Evolutionary conservation across 2,797 vertebrate species (phyloP).

Genomic region (Malurus leucopterus): DNA sequence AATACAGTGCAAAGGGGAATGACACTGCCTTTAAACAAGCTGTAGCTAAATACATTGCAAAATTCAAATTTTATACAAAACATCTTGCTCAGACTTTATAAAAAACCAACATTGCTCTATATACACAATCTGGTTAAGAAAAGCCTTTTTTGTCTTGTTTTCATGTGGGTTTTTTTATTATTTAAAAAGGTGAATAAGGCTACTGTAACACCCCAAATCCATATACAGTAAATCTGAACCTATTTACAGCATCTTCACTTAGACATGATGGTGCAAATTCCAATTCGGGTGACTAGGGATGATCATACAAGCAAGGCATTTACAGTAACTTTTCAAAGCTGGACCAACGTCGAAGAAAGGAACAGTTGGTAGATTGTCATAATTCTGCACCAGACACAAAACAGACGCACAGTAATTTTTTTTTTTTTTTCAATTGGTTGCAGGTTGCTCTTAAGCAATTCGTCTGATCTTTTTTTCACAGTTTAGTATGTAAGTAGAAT

Average conservation of each 20-base stretch:
- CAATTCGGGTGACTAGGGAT: slow-evolving; percentile 88
- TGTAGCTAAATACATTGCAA: slow-evolving; percentile 99
- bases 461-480: slow-evolving; percentile 80
- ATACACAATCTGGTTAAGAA: slow-evolving; percentile 99
- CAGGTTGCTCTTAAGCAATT: slow-evolving; percentile 77
- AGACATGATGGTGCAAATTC: slow-evolving; percentile 92
- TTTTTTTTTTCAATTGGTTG: slow-evolving; percentile 57
- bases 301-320: slow-evolving; percentile 98
- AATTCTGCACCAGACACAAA: slow-evolving; percentile 91
- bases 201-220: slow-evolving; percentile 96
- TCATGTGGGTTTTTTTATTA: slow-evolving; percentile 68
- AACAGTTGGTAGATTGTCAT: slow-evolving; percentile 98
- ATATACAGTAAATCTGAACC: slow-evolving; percentile 94
- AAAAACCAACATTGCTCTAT: slow-evolving; percentile 94
- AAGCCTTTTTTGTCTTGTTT: slow-evolving; percentile 84
- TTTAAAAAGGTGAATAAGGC: slow-evolving; percentile 98
- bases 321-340: slow-evolving; percentile 88
- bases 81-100: slow-evolving; percentile 97
- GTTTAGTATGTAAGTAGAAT: slow-evolving; percentile 84
- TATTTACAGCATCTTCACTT: slow-evolving; percentile 97
- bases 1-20: slow-evolving; percentile 95
- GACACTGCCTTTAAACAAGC: slow-evolving; percentile 92
- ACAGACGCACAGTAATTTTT: slow-evolving; percentile 79
- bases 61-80: slow-evolving; percentile 99
- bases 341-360: slow-evolving; percentile 88